Base-by-base conservation (phyloP, 1,140 invertebrate genomes). In the Phenacoccus solenopsis region DNA sequence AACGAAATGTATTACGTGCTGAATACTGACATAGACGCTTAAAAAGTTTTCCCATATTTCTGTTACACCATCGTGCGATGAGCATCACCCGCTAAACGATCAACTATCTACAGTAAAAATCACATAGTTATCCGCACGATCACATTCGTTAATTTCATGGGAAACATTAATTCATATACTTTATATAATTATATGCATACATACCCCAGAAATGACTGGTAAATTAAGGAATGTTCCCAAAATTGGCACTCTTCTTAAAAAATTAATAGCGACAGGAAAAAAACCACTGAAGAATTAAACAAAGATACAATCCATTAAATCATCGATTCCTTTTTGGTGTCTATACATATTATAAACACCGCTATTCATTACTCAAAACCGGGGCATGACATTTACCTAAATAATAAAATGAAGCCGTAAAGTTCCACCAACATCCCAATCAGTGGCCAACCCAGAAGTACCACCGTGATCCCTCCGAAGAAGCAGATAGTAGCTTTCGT, bases 341-440 rank as follows among this genome's bases (percentile, higher is more conserved):
- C n/a, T n/a, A n/a, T n/a, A n/a, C n/a, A n/a, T n/a, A n/a, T n/a
- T n/a, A n/a, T n/a, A n/a, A n/a, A n/a, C n/a, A n/a, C n/a, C n/a
- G n/a, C n/a, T n/a, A n/a, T n/a, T n/a, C n/a, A n/a, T n/a, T n/a
- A n/a, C n/a, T n/a, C n/a, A n/a, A n/a, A n/a, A n/a, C n/a, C n/a
- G n/a, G n/a, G n/a, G n/a, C n/a, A n/a, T n/a, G n/a, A n/a, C 69
- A 72, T 68, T 72, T 80, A 87, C 86, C 85, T 89, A 77, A 93
- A 94, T 49, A 94, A 78, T 67, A 91, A 79, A 70, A 93, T 79
- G 77, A 93, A 93, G 71, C 91, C 91, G 81, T 93, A 93, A 27
- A 90, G 86, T 85, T 99, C 98, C 75, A 98, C 83, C 61, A 95
- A 84, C 91, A 99, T 99, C 70, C 97, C 97, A 74, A 98, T 79